Conservation (phyloP, 2,797 vertebrate genomes). For the Falco peregrinus region DNA sequence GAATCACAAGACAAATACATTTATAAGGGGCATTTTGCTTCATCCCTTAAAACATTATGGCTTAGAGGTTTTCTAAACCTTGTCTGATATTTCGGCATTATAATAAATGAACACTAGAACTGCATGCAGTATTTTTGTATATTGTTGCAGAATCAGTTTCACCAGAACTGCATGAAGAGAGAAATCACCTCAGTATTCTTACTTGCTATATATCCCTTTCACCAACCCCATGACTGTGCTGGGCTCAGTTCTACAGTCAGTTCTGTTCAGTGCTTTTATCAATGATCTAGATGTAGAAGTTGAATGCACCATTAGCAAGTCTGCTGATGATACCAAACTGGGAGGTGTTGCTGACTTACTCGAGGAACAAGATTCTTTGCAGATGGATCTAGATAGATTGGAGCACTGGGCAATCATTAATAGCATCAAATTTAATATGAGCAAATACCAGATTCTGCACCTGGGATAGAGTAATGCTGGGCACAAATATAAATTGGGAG, state of each 20-base stretch:
- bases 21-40: neutral
- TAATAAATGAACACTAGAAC: neutral
- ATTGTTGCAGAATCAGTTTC: neutral
- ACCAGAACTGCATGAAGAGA: neutral
- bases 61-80: neutral
- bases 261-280: neutral
- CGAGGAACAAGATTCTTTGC: neutral
- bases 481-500: no score
- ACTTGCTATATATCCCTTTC: neutral
- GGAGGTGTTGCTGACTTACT: neutral
- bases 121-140: neutral
- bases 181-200: neutral
- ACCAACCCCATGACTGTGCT: accelerated
- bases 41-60: neutral
- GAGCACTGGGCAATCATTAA: neutral
- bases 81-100: neutral
- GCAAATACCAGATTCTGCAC: neutral
- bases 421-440: neutral
- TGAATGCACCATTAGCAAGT: neutral
- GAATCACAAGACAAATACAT: neutral
- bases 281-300: neutral
- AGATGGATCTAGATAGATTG: neutral
- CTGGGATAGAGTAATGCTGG: no score
- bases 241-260: neutral
- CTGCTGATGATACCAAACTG: neutral